Evolutionary conservation across 1,140 invertebrate species (phyloP).

Genomic region (Anastatus disparis): DNA sequence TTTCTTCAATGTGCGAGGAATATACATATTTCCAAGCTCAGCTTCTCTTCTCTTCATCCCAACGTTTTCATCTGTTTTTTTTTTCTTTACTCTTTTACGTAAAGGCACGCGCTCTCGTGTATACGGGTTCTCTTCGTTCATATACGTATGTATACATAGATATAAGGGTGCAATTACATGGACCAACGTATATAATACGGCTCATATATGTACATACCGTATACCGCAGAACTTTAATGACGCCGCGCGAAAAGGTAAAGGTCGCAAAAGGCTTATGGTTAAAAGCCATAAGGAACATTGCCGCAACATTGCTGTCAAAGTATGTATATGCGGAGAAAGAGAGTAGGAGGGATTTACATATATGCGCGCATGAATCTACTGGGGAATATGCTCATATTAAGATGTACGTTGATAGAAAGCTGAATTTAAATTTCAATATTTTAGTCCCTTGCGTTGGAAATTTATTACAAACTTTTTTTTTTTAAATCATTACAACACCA

Average conservation of each 20-base stretch:
- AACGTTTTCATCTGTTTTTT: background rate
- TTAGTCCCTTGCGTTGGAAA: no score
- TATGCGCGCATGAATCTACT: background rate
- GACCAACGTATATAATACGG: background rate
- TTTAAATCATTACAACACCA: no score
- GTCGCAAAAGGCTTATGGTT: no score
- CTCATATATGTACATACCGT: no score
- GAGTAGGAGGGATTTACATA: background rate
- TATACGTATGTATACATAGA: conserved; percentile 6
- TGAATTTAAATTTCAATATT: no score
- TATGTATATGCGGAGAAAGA: no score
- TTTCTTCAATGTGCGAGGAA: conserved; percentile 37
- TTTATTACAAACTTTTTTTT: no score
- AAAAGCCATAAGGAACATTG: no score
- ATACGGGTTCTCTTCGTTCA: background rate
- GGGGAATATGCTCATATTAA: no score
- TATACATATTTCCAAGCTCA: no score
- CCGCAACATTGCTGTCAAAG: no score
- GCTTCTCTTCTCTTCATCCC: background rate
- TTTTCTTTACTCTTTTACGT: background rate
- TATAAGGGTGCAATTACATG: conserved; percentile 41
- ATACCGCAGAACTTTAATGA: conserved; percentile 41
- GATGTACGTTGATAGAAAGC: no score
- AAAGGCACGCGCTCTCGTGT: background rate
- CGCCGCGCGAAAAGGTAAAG: conserved; percentile 37